Percentiles rank a stretch among this genome's conserved stretches.
Conservation (phyloP, 2,797 vertebrate species). For the Natrix natrix region DNA sequence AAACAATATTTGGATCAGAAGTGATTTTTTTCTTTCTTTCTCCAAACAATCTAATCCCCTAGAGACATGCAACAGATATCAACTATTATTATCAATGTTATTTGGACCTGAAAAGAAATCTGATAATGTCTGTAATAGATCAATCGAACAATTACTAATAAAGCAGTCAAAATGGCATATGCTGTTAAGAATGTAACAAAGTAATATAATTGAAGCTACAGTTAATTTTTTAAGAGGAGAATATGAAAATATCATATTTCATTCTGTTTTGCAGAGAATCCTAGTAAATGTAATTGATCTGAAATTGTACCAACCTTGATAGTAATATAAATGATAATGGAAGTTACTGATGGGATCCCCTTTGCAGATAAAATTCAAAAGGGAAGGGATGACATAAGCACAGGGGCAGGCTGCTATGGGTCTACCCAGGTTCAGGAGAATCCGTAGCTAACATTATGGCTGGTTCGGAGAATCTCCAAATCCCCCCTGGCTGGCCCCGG, state of each 20-base stretch:
- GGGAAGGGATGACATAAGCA: not conserved
- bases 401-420: too few species aligned
- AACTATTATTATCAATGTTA: not conserved
- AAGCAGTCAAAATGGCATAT: not conserved
- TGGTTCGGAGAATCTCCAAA: too few species aligned
- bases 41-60: conserved; percentile 34
- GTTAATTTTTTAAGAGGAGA: not conserved
- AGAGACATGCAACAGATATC: conserved; percentile 51
- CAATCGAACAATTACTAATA: not conserved
- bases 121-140: not conserved
- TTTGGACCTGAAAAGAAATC: not conserved
- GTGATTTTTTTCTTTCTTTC: not conserved
- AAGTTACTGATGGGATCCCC: not conserved
- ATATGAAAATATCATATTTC: not conserved
- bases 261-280: not conserved
- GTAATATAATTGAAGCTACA: not conserved
- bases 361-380: not conserved
- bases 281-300: not conserved
- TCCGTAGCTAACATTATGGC: too few species aligned
- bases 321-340: not conserved
- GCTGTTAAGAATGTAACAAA: not conserved
- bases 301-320: not conserved
- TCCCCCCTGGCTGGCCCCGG: too few species aligned
- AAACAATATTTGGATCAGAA: conserved; percentile 59
- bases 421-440: too few species aligned